Percentiles rank a stretch among this genome's conserved stretches.
phyloP scores from a whole-genome alignment of 2,113 vertebrate species.

The Melanotaenia duboulayi region DNA sequence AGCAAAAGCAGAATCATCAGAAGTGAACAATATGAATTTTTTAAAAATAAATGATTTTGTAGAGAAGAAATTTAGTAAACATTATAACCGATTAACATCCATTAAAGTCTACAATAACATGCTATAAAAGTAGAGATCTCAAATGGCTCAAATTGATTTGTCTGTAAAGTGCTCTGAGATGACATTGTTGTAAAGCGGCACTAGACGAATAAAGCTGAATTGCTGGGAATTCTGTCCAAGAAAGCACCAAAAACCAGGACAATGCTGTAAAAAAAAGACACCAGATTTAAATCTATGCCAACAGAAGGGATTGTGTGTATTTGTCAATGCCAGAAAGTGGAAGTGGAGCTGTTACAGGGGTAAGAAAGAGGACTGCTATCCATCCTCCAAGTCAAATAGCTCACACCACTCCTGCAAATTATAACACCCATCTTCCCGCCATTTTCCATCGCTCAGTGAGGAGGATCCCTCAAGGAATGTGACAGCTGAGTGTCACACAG shows the following conservation, averaged over 20 bases:
- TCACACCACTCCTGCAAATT: constrained; percentile 20
- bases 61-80: no score
- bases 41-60: not conserved
- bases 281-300: constrained; percentile 3
- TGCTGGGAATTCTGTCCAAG: constrained; percentile 5
- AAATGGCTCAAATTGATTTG: not conserved
- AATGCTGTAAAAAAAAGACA: constrained; percentile 5
- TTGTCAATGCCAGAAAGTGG: constrained; percentile 11
- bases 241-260: not conserved
- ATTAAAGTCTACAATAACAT: not conserved
- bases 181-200: no score
- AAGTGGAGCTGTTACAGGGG: constrained; percentile 8
- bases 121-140: not conserved
- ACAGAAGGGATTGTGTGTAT: not conserved
- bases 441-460: constrained; percentile 39
- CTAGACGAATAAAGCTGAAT: no score
- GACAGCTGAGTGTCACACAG: constrained; percentile 58
- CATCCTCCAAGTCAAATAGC: constrained; percentile 24
- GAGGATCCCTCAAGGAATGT: constrained; percentile 45
- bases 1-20: not conserved
- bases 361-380: not conserved
- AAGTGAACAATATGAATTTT: not conserved
- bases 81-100: not conserved
- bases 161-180: no score
- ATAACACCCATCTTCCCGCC: constrained; percentile 33